These are phyloP conservation scores for Tetramorium bicarinatum DNA, from an alignment of 2,888 invertebrate species.

Conservation along the genomic window DNA sequence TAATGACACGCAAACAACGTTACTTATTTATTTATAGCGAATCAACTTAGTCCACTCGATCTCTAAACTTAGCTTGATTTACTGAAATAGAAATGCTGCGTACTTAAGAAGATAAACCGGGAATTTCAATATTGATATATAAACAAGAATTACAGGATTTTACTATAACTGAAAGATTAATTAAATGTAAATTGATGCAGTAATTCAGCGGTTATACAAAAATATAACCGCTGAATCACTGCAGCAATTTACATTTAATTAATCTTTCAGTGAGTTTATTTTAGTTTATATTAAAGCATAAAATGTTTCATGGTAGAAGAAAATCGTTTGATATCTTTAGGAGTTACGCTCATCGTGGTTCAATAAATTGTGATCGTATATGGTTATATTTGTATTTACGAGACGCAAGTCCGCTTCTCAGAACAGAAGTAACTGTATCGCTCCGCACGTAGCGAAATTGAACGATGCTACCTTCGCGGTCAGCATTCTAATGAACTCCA, in stretches of 20 bases:
- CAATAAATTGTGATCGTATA: background rate
- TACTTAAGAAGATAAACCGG: background rate
- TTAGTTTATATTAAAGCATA: background rate
- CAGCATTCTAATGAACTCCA: conserved; percentile 42
- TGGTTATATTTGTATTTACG: background rate
- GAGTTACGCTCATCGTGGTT: background rate
- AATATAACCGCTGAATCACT: background rate
- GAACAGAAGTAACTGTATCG: conserved; percentile 34
- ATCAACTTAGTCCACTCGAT: background rate
- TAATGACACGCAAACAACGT: background rate
- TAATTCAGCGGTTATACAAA: no score
- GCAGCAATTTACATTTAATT: background rate
- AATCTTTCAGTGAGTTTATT: background rate
- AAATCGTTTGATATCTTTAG: background rate
- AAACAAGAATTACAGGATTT: background rate
- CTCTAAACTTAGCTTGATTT: background rate
- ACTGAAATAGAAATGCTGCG: background rate
- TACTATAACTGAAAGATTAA: no score
- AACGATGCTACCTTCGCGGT: conserved; percentile 26
- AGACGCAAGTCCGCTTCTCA: background rate
- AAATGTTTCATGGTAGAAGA: background rate
- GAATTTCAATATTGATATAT: conserved; percentile 2
- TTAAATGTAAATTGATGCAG: no score
- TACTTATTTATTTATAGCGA: background rate
- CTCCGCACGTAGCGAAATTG: conserved; percentile 4